These are phyloP conservation scores for Rhopalosiphum maidis DNA, from an alignment of 1,140 invertebrate genomes.

Conservation along the genomic window DNA sequence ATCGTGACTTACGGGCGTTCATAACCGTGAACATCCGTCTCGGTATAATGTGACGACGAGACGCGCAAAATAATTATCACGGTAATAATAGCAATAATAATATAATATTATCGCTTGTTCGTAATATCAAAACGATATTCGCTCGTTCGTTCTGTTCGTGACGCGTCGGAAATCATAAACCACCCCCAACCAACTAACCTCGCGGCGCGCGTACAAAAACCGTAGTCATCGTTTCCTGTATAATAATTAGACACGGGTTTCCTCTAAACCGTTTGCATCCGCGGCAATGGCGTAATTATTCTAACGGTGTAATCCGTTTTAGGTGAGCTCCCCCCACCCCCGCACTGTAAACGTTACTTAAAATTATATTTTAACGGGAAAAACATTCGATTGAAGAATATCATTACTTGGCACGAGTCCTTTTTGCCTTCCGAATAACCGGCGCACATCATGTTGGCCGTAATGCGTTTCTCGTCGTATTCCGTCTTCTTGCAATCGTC, in stretches of 20 bases:
- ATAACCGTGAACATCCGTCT: not conserved
- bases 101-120: not conserved
- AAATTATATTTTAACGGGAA: not conserved
- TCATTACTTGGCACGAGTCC: constrained; percentile 70
- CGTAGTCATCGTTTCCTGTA: not conserved
- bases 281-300: not conserved
- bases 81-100: not conserved
- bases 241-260: not conserved
- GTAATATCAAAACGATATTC: not conserved
- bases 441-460: constrained; percentile 87
- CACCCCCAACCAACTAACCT: too few relatives aligned
- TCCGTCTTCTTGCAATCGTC: constrained; percentile 71
- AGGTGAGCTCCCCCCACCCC: too few relatives aligned
- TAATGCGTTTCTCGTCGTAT: constrained; percentile 74
- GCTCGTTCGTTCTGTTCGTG: not conserved
- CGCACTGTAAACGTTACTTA: too few relatives aligned
- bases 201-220: not conserved
- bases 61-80: not conserved
- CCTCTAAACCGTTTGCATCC: not conserved
- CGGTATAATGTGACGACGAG: not conserved
- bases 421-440: constrained; percentile 77
- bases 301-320: not conserved
- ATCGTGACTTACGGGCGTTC: not conserved
- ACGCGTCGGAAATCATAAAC: not conserved
- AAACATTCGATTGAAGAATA: not conserved